These are phyloP conservation scores for Camponotus pennsylvanicus DNA, from an alignment of 1,140 invertebrate genomes.

Conservation along the genomic window DNA sequence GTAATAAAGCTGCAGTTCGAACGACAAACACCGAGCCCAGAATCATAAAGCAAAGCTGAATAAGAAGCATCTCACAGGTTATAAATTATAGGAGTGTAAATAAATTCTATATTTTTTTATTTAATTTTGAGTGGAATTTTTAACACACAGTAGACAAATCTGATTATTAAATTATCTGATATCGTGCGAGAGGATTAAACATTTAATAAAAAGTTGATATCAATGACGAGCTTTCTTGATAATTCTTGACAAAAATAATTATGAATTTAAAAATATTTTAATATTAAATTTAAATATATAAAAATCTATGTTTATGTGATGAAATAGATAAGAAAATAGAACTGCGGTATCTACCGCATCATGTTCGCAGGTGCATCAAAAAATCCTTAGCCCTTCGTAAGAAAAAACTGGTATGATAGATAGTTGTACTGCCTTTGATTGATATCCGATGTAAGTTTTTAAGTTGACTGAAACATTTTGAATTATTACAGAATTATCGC, in stretches of 20 bases:
- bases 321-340: constrained; percentile 35
- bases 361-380: constrained; percentile 43
- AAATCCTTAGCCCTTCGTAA: neutral
- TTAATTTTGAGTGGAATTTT: neutral
- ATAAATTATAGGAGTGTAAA: neutral
- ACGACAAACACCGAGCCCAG: neutral
- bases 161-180: neutral
- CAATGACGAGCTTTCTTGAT: neutral
- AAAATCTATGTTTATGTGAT: neutral
- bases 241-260: neutral
- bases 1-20: neutral
- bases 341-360: constrained; percentile 20
- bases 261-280: neutral
- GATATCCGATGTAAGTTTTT: neutral
- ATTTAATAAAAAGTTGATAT: neutral
- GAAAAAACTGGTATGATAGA: constrained; percentile 17
- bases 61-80: neutral
- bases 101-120: neutral
- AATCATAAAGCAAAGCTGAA: neutral
- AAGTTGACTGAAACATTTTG: neutral
- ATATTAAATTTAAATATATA: neutral
- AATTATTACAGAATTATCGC: neutral
- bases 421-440: constrained; percentile 1
- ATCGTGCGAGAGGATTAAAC: neutral
- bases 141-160: neutral